phyloP scores from a whole-genome alignment of 2,797 vertebrate species.

The Selene dorsalis region DNA sequence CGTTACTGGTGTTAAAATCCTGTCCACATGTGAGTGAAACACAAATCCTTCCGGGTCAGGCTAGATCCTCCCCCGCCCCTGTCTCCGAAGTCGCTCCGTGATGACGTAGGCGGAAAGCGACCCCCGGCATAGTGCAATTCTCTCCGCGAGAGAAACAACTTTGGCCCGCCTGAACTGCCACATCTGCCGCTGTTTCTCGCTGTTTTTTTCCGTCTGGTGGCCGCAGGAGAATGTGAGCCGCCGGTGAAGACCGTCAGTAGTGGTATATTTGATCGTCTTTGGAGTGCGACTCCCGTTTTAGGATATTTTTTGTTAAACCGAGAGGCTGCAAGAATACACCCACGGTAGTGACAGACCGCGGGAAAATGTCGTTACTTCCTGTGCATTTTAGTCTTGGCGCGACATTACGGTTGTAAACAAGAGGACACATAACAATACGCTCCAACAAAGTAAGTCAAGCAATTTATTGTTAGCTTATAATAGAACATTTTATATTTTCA shows the following conservation, averaged over 20 bases:
- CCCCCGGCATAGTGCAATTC: slow-evolving; percentile 19
- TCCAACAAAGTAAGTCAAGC: slow-evolving; percentile 27
- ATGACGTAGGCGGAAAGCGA: slow-evolving; percentile 56
- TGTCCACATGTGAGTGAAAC: slow-evolving; percentile 84
- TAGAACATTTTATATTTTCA: rapidly evolving
- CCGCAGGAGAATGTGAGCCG: background rate
- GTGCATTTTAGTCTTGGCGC: slow-evolving; percentile 82
- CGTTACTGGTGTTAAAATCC: slow-evolving; percentile 76
- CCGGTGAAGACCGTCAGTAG: rapidly evolving
- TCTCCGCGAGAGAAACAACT: slow-evolving; percentile 26
- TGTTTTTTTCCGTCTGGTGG: rapidly evolving
- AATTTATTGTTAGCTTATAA: background rate
- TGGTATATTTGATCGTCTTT: rapidly evolving
- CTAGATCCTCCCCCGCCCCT: too few species aligned
- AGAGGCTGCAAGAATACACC: slow-evolving; percentile 27
- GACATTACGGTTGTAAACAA: slow-evolving; percentile 71
- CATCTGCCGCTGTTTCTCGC: background rate
- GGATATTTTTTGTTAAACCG: background rate
- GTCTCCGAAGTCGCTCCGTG: slow-evolving; percentile 47
- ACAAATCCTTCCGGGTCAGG: slow-evolving; percentile 82
- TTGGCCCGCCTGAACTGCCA: background rate
- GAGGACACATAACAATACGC: slow-evolving; percentile 8
- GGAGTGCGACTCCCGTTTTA: background rate
- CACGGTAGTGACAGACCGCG: slow-evolving; percentile 75
- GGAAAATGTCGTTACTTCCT: slow-evolving; percentile 87